These are phyloP conservation scores for Heteropelma amictum DNA, from an alignment of 2,888 invertebrate genomes.

Conservation along the genomic window DNA sequence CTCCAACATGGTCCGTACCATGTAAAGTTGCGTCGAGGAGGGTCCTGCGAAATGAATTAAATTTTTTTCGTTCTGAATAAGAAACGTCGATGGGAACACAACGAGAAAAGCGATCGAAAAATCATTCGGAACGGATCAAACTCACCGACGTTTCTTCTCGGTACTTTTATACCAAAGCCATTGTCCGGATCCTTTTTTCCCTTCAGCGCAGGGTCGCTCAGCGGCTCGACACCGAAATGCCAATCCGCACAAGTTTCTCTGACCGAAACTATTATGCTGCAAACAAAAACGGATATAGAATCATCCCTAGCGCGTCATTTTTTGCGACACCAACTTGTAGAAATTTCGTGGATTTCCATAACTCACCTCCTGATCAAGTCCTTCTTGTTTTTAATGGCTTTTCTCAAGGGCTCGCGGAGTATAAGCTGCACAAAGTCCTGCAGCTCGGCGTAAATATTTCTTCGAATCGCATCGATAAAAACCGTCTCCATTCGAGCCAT, in stretches of 20 bases:
- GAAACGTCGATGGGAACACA: no score
- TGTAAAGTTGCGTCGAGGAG: constrained; percentile 96
- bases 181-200: constrained; percentile 97
- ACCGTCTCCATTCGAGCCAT: constrained; percentile 99
- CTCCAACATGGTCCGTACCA: constrained; percentile 99
- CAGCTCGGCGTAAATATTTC: constrained; percentile 96
- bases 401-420: constrained; percentile 94
- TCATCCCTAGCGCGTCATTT: background rate
- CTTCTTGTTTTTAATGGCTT: constrained; percentile 98
- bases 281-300: background rate
- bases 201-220: constrained; percentile 93
- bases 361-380: constrained; percentile 90
- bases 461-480: constrained; percentile 92
- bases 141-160: constrained; percentile 93
- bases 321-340: background rate
- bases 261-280: constrained; percentile 96
- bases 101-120: background rate
- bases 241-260: constrained; percentile 98
- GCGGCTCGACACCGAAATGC: constrained; percentile 94
- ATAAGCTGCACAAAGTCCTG: constrained; percentile 97
- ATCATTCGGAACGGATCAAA: constrained; percentile 43
- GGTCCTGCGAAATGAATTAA: constrained; percentile 87
- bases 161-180: constrained; percentile 94
- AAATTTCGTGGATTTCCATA: background rate
- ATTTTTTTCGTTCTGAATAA: no score